Base-by-base conservation (phyloP, 2,888 invertebrate species). In the Alentia gelatinosa region DNA sequence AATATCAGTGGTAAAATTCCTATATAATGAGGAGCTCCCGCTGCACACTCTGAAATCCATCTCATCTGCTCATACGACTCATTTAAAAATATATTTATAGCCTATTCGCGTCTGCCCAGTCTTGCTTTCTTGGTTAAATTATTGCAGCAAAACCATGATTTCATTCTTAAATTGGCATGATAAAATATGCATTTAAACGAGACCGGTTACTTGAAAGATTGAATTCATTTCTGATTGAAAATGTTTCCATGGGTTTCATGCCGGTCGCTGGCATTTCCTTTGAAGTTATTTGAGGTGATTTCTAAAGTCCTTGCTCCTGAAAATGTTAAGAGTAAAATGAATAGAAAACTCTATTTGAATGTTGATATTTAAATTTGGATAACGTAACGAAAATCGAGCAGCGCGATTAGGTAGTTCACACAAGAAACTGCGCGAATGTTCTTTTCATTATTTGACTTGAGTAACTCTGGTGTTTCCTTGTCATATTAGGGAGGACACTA, bases 91-190 rank as follows among this genome's bases (percentile, higher is more conserved):
- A n/a, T n/a, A n/a, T n/a, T n/a, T n/a, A n/a, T n/a, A n/a, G n/a
- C 47, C 19, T 47, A 7, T 47, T 7, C 7, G 47, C 7, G 19
- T 12, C 47, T 19, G 19, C 19, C 9, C 47, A 47, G 47, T 19
- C 7, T 19, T 47, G 30, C 68, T 30, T 68, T 68, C 68, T 68
- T 68, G 33, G 30, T 26, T 30, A 68, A 68, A 68, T 68, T 68
- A 68, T 68, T 30, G 30, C 26, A 30, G 26, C 26, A 68, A 30
- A 68, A 68, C 30, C 68, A 30, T 68, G 30, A 68, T 68, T 68
- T 68, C 30, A 68, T 68, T 68, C 68, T 68, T 68, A 68, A 68
- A 68, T 68, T 68, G 68, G 33, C 68, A 68, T 42, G 56, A 26
- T n/a, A 68, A 68, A 68, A 68, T n/a, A 30, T 4, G 68, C 68